A percentile compares a stretch with the other conserved stretches of the same genome.
Conservation (phyloP, 2,113 vertebrate genomes). For the Bubo bubo region DNA sequence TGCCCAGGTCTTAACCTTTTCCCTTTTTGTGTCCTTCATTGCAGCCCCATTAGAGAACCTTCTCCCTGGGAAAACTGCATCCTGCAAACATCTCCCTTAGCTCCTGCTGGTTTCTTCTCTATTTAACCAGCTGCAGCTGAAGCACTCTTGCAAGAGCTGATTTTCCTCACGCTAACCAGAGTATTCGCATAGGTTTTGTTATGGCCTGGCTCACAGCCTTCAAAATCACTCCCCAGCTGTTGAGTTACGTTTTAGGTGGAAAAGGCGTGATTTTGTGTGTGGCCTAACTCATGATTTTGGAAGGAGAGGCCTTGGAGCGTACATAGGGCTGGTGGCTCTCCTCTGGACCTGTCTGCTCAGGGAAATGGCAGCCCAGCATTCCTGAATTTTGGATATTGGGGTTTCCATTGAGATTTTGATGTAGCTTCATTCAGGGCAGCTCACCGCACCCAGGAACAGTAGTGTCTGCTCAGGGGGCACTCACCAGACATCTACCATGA, state of each 20-base stretch:
- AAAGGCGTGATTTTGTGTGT: background rate
- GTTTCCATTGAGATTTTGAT: background rate
- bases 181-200: background rate
- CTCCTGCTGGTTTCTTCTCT: background rate
- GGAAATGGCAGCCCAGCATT: background rate
- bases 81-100: background rate
- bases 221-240: background rate
- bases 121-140: background rate
- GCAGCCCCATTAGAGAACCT: background rate
- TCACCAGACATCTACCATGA: rapidly evolving
- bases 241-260: background rate
- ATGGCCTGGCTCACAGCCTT: background rate
- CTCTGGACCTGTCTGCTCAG: background rate
- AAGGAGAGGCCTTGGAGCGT: background rate
- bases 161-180: background rate
- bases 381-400: background rate
- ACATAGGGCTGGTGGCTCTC: background rate
- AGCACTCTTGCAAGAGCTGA: background rate
- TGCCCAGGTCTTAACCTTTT: background rate
- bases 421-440: rapidly evolving
- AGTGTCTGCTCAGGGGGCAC: background rate
- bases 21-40: background rate
- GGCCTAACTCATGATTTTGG: background rate
- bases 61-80: background rate
- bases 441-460: rapidly evolving